A percentile compares a stretch with the other conserved stretches of the same genome.
These are phyloP conservation scores for Campopleginae sp. DNA, from an alignment of 2,888 invertebrate genomes.

Conservation along the genomic window DNA sequence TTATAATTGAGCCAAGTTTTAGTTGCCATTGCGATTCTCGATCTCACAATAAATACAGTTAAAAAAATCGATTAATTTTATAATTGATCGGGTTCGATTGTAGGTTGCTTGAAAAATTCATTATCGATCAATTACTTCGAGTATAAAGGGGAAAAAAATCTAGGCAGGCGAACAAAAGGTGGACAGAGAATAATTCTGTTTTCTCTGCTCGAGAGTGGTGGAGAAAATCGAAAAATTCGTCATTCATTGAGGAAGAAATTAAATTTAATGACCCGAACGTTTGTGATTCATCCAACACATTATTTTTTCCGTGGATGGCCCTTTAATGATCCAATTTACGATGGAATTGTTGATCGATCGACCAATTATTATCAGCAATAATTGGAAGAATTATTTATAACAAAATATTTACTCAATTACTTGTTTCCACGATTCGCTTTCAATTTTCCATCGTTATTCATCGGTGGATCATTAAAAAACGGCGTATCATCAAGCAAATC, in stretches of 20 bases:
- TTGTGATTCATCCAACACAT: background rate
- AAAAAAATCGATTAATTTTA: background rate
- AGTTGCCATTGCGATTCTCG: background rate
- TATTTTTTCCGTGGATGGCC: background rate
- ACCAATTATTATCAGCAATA: background rate
- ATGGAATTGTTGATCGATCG: background rate
- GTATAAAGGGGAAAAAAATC: too few relatives aligned
- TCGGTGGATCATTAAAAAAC: background rate
- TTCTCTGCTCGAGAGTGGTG: background rate
- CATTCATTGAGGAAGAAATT: background rate
- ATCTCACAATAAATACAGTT: background rate
- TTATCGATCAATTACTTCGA: background rate
- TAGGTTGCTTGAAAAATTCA: background rate
- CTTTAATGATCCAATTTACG: background rate
- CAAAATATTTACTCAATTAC: background rate
- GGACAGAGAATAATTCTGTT: too few relatives aligned
- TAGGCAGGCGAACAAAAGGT: too few relatives aligned
- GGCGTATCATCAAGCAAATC: background rate
- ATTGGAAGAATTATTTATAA: background rate
- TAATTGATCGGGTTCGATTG: background rate
- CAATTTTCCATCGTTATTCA: background rate
- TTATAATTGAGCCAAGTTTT: slow-evolving; percentile 1
- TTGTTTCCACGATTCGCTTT: background rate
- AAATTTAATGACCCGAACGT: background rate
- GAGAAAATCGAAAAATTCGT: background rate